Evolutionary conservation across 2,113 vertebrate species (phyloP).

Genomic region (Mastomys coucha): DNA sequence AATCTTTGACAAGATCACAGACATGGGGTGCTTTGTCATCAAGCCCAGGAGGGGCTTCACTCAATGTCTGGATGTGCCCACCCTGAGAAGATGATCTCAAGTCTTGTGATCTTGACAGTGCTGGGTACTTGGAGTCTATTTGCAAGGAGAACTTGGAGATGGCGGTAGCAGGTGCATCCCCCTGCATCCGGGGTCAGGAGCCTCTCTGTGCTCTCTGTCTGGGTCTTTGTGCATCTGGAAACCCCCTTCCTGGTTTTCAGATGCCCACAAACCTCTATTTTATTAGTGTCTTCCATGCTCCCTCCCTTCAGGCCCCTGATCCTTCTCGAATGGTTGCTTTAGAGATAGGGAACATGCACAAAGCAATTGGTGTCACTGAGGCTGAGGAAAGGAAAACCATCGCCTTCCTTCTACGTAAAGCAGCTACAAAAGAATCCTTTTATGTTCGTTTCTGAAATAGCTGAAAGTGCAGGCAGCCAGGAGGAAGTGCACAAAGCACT

Average conservation of each 20-base stretch:
- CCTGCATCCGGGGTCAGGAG: neutral
- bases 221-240: neutral
- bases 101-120: fast-evolving
- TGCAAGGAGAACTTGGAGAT: neutral
- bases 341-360: neutral
- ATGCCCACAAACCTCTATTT: constrained; percentile 61
- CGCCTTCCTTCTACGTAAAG: neutral
- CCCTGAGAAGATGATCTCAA: neutral
- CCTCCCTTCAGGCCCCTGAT: neutral
- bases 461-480: neutral
- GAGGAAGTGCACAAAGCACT: neutral
- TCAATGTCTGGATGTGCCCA: neutral
- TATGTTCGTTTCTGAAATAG: neutral
- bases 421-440: neutral
- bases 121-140: neutral
- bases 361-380: neutral
- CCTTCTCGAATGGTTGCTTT: neutral
- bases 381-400: constrained; percentile 13
- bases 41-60: no score
- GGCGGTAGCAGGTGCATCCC: fast-evolving
- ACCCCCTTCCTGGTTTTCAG: neutral
- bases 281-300: neutral
- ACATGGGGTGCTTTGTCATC: neutral
- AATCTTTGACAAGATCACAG: no score
- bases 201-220: neutral